These are phyloP conservation scores for Gordius sp. DNA, from an alignment of 2,888 invertebrate genomes.

Conservation along the genomic window DNA sequence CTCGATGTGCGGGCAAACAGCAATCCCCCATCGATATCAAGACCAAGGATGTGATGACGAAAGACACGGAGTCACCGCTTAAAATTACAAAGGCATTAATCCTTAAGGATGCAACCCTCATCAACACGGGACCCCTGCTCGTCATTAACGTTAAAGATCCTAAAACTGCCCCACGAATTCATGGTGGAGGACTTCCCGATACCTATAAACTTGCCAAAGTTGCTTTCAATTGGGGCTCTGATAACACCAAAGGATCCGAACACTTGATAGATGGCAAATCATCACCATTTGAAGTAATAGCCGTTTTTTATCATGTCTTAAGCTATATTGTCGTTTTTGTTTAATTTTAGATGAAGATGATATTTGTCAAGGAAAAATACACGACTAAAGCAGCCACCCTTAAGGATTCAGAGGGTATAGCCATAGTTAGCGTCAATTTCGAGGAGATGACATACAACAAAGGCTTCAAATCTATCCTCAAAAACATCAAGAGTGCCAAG, in stretches of 20 bases:
- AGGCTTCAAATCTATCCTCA: not conserved
- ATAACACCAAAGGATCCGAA: slow-evolving; percentile 46
- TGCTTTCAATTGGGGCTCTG: slow-evolving; percentile 57
- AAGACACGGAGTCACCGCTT: slow-evolving; percentile 32
- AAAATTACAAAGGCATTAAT: slow-evolving; percentile 35
- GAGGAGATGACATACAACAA: slow-evolving; percentile 29
- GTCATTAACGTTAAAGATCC: not conserved
- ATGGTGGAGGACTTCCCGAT: slow-evolving; percentile 20
- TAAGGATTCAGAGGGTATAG: slow-evolving; percentile 35
- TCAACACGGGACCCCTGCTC: slow-evolving; percentile 33
- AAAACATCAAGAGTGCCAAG: not conserved
- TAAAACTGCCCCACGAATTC: slow-evolving; percentile 8
- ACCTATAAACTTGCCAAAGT: slow-evolving; percentile 38
- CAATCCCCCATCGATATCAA: slow-evolving; percentile 52
- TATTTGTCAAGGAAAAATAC: slow-evolving; percentile 41
- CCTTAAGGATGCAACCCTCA: slow-evolving; percentile 33
- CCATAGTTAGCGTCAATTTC: slow-evolving; percentile 40
- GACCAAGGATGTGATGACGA: slow-evolving; percentile 27
- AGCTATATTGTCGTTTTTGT: not conserved
- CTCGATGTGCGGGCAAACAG: slow-evolving; percentile 36
- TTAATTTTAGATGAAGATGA: slow-evolving; percentile 40
- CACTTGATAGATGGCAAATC: slow-evolving; percentile 44
- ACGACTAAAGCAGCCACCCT: slow-evolving; percentile 33
- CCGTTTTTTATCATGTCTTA: not conserved
- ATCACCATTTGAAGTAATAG: slow-evolving; percentile 31